Percentiles rank a stretch among this genome's conserved stretches.
phyloP scores from a whole-genome alignment of 2,113 vertebrate genomes.

The Loxodonta africana region DNA sequence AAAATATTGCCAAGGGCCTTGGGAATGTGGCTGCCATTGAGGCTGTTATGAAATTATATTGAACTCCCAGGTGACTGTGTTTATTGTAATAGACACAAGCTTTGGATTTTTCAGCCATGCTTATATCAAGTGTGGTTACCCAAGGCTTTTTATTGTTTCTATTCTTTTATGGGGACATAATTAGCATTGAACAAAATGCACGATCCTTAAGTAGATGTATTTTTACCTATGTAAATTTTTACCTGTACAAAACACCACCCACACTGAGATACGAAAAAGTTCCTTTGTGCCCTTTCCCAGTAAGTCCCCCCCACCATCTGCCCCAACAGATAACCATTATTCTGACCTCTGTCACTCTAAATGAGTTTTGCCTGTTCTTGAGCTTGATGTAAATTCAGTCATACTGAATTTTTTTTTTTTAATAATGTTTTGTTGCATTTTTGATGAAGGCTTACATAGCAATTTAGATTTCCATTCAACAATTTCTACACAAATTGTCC shows the following conservation, averaged over 20 bases:
- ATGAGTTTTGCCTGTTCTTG: background rate
- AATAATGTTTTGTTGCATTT: too few species aligned
- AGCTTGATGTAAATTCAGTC: background rate
- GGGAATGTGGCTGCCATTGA: background rate
- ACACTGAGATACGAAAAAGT: background rate
- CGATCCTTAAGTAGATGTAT: background rate
- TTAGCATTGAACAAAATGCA: background rate
- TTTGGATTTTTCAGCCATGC: background rate
- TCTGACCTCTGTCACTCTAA: too few species aligned
- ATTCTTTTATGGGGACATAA: conserved; percentile 16
- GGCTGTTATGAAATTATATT: background rate
- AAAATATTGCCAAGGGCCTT: background rate
- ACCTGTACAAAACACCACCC: background rate
- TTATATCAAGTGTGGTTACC: background rate
- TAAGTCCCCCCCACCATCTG: background rate
- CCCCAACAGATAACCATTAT: background rate
- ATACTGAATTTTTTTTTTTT: background rate
- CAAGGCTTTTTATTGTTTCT: background rate
- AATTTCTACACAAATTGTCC: too few species aligned
- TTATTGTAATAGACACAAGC: background rate
- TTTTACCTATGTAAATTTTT: background rate
- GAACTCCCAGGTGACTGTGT: background rate
- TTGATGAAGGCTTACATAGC: too few species aligned
- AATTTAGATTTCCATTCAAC: too few species aligned
- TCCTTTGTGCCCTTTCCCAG: background rate